Conservation (phyloP, 2,113 vertebrate genomes). For the Phylloscopus whistleri region DNA sequence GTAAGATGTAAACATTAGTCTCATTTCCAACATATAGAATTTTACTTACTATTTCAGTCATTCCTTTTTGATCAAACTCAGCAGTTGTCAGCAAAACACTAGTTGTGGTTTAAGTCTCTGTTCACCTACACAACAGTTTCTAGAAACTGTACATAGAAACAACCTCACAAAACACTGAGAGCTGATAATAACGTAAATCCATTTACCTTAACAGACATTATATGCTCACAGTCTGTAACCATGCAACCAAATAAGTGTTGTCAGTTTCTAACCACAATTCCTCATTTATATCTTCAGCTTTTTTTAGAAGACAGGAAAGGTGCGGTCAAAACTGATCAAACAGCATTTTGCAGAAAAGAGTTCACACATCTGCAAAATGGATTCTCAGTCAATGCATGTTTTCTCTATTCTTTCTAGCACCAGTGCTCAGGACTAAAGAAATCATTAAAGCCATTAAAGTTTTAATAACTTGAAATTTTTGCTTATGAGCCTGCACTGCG, state of each 20-base stretch:
- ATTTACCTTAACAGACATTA: background rate
- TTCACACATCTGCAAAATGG: conserved; percentile 39
- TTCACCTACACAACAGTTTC: background rate
- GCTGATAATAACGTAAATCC: background rate
- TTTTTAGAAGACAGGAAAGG: conserved; percentile 58
- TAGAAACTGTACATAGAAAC: background rate
- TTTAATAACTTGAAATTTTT: background rate
- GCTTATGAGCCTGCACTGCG: background rate
- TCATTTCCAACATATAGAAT: background rate
- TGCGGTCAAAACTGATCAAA: conserved; percentile 58
- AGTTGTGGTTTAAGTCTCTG: background rate
- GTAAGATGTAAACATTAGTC: background rate
- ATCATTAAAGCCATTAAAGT: background rate
- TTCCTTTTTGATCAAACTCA: background rate
- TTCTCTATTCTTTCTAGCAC: conserved; percentile 13
- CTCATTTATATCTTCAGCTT: conserved; percentile 41
- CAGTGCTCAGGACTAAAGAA: background rate
- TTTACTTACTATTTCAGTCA: background rate
- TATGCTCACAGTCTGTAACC: conserved; percentile 41
- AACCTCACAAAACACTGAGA: background rate
- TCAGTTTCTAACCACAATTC: conserved; percentile 41
- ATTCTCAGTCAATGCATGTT: background rate
- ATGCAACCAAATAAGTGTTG: conserved; percentile 53
- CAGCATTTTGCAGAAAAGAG: background rate
- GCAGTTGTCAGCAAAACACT: background rate